Percentiles rank a stretch among this genome's conserved stretches.
Evolutionary conservation across 2,888 invertebrate genomes (phyloP).

Genomic region (Macrophya alboannulata): DNA sequence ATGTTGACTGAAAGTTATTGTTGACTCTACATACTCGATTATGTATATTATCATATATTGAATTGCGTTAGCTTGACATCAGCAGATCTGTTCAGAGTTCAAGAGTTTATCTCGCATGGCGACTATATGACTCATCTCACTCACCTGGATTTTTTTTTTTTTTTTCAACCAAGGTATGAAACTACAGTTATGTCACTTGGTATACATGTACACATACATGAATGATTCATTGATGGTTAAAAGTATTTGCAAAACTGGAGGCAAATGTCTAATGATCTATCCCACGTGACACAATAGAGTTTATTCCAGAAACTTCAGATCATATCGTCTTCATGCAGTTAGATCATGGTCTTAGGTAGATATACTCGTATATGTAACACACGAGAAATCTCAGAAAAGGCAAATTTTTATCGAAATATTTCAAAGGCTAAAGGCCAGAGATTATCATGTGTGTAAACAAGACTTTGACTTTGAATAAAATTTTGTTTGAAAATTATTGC

Average conservation of each 20-base stretch:
- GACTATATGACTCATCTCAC: constrained; percentile 25
- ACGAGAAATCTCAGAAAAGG: not conserved
- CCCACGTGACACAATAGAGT: not conserved
- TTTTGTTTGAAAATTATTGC: not conserved
- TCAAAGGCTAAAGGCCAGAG: not conserved
- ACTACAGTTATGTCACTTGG: not conserved
- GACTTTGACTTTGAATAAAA: not conserved
- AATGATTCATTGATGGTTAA: constrained; percentile 30
- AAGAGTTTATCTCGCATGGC: constrained; percentile 12
- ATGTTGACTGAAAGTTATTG: too few species aligned
- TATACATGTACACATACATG: constrained; percentile 14
- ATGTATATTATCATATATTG: too few species aligned
- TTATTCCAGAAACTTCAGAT: not conserved
- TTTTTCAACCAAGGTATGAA: constrained; percentile 8
- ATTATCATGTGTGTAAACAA: not conserved
- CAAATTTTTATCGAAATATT: not conserved
- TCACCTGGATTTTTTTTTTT: not conserved
- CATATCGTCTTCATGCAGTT: too few species aligned
- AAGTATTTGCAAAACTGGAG: not conserved
- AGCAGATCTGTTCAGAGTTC: constrained; percentile 24
- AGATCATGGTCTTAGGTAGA: too few species aligned
- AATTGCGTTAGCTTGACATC: not conserved
- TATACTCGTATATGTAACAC: too few species aligned
- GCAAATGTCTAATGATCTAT: not conserved
- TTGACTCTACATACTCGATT: too few species aligned